Evolutionary conservation across 2,888 invertebrate species (phyloP).

Genomic region (Andrena marginata): DNA sequence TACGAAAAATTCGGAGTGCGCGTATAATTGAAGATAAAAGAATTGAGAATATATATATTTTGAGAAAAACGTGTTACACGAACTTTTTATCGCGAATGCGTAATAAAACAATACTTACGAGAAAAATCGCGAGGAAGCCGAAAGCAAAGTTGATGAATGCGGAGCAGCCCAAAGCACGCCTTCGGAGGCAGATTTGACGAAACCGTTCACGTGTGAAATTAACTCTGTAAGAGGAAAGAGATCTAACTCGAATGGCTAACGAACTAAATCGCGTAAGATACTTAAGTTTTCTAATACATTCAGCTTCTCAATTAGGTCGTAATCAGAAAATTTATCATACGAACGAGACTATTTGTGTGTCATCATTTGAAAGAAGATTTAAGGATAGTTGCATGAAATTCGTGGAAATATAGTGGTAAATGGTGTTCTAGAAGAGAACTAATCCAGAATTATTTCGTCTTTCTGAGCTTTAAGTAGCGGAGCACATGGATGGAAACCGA

Average conservation of each 20-base stretch:
- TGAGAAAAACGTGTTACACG: not conserved
- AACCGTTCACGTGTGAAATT: slow-evolving; percentile 15
- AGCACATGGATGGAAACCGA: slow-evolving; percentile 35
- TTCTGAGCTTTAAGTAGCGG: not conserved
- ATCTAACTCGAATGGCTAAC: slow-evolving; percentile 6
- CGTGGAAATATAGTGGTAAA: slow-evolving; percentile 36
- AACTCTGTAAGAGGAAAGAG: slow-evolving; percentile 21
- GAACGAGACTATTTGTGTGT: slow-evolving; percentile 80
- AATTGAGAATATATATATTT: not conserved
- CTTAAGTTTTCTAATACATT: not conserved
- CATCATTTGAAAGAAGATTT: slow-evolving; percentile 72
- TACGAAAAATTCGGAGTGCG: too few species aligned
- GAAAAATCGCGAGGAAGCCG: slow-evolving; percentile 32
- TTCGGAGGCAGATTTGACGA: not conserved
- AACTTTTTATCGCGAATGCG: not conserved
- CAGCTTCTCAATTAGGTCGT: slow-evolving; percentile 62
- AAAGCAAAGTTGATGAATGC: slow-evolving; percentile 30
- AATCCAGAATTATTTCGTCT: not conserved
- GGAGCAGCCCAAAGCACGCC: slow-evolving; percentile 31
- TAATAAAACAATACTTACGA: slow-evolving; percentile 61
- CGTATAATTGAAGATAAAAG: too few species aligned
- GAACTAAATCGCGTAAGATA: not conserved
- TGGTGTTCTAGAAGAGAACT: not conserved
- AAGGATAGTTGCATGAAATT: not conserved
- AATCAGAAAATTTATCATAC: slow-evolving; percentile 79